phyloP scores from a whole-genome alignment of 1,140 invertebrate species.

The Cepaea nemoralis region DNA sequence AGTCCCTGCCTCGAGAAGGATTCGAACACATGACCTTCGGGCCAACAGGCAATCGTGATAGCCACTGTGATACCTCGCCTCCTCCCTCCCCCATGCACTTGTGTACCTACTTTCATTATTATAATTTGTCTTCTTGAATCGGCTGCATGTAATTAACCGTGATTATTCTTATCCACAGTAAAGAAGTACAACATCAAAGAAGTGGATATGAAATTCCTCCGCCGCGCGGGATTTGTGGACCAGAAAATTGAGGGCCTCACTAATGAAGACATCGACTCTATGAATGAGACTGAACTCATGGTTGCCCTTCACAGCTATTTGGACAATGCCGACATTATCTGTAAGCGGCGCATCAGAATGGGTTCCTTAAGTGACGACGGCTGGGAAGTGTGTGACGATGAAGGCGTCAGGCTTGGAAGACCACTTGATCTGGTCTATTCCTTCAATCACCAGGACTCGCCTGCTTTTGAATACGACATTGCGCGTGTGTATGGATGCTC shows the following conservation, averaged over 20 bases:
- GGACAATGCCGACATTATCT: conserved; percentile 52
- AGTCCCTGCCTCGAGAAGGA: not conserved
- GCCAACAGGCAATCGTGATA: not conserved
- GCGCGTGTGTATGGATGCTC: not conserved
- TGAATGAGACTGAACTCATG: conserved; percentile 28
- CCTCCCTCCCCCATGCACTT: not conserved
- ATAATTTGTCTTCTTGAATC: not conserved
- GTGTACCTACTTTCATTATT: no score
- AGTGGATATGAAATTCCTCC: conserved; percentile 3
- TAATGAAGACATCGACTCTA: not conserved
- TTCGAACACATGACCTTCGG: not conserved
- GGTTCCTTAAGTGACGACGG: conserved; percentile 57
- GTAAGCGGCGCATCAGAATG: conserved; percentile 51
- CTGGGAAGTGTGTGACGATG: conserved; percentile 62
- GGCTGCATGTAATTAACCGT: not conserved
- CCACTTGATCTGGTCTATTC: conserved; percentile 58
- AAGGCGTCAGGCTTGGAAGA: conserved; percentile 42
- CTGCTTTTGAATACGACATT: conserved; percentile 6
- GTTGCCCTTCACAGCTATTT: conserved; percentile 51
- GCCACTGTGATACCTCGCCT: not conserved
- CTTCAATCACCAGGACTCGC: conserved; percentile 43
- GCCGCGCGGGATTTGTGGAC: not conserved
- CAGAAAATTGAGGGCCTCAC: conserved; percentile 1
- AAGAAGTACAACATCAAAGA: conserved; percentile 22
- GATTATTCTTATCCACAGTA: not conserved